A percentile compares a stretch with the other conserved stretches of the same genome.
These are phyloP conservation scores for Epistrophella euchroma DNA, from an alignment of 2,888 invertebrate genomes.

Conservation along the genomic window DNA sequence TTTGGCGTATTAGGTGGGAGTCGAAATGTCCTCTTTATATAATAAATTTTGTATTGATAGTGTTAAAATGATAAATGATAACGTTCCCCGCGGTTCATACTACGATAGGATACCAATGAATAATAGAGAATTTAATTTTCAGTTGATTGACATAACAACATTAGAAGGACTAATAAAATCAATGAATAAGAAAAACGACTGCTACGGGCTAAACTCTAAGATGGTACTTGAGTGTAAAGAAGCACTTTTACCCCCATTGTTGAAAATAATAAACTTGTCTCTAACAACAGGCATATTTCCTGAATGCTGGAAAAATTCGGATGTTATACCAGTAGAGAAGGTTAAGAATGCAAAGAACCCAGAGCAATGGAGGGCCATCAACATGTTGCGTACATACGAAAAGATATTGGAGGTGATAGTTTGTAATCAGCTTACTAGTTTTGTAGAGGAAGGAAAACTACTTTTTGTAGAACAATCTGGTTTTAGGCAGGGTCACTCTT, in stretches of 20 bases:
- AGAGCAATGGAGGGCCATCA: neutral
- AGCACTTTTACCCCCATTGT: neutral
- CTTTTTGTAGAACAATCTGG: neutral
- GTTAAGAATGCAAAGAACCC: too few relatives aligned
- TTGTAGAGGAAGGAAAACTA: neutral
- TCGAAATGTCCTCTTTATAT: too few relatives aligned
- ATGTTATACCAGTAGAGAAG: too few relatives aligned
- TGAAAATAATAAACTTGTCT: neutral
- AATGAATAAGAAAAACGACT: neutral
- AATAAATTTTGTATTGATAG: neutral
- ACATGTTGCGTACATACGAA: neutral
- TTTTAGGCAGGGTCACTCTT: neutral
- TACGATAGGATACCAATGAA: neutral
- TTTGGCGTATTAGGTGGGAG: too few relatives aligned
- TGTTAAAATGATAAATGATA: neutral
- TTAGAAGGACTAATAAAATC: neutral
- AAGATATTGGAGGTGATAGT: slow-evolving; percentile 5
- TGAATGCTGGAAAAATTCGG: too few relatives aligned
- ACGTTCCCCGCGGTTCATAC: neutral
- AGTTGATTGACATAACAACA: neutral
- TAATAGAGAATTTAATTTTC: neutral
- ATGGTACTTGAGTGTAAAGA: slow-evolving; percentile 6
- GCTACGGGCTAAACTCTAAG: slow-evolving; percentile 11
- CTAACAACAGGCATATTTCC: too few relatives aligned
- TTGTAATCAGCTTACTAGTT: neutral